These are phyloP conservation scores for Conus canariensis DNA, from an alignment of 2,888 invertebrate genomes.

Conservation along the genomic window DNA sequence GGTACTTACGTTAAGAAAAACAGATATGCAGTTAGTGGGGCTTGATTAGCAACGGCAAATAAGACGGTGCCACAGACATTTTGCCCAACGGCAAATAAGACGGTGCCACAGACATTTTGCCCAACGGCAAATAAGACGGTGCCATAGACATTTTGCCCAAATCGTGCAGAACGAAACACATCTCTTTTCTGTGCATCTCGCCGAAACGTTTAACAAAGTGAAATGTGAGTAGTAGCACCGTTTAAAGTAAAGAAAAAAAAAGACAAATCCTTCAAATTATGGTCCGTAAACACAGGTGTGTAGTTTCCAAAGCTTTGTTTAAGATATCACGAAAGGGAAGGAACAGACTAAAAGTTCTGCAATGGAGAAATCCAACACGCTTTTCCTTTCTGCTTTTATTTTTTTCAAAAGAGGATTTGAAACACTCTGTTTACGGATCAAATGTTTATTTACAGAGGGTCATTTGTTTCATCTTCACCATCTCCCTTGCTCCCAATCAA, in stretches of 20 bases:
- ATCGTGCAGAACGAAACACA: not conserved
- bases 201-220: not conserved
- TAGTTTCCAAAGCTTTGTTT: conserved; percentile 9
- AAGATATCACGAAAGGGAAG: not conserved
- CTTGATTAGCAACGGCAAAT: no score
- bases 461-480: not conserved
- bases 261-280: not conserved
- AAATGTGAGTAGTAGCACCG: not conserved
- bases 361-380: conserved; percentile 4
- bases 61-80: no score
- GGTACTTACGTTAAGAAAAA: no score
- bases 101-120: not conserved
- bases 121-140: no score
- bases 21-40: no score
- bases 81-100: not conserved
- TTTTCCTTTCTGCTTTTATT: not conserved
- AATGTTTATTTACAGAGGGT: not conserved
- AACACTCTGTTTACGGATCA: conserved; percentile 16
- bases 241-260: not conserved
- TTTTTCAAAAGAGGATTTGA: conserved; percentile 5
- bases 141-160: not conserved
- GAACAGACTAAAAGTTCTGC: not conserved
- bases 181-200: not conserved
- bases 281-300: conserved; percentile 7
- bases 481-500: not conserved